Conservation (phyloP, 2,888 invertebrate genomes). For the Sylvicola cinctus region DNA sequence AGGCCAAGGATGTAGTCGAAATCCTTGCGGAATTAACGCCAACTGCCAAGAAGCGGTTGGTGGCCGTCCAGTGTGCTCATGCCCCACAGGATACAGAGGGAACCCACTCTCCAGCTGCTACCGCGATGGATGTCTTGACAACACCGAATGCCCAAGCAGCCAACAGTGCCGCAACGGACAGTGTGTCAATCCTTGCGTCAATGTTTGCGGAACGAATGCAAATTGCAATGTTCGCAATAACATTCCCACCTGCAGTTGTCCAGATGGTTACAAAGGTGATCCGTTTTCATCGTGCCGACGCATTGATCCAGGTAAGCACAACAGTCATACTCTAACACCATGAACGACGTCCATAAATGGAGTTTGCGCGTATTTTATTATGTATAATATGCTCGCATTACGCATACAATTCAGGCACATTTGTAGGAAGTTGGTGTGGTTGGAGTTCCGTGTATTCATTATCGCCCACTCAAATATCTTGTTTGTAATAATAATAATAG, state of each 20-base stretch:
- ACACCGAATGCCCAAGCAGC: constrained; percentile 52
- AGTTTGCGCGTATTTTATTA: background rate
- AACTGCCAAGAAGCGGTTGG: constrained; percentile 39
- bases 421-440: no score
- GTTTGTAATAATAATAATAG: no score
- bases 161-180: constrained; percentile 53
- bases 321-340: background rate
- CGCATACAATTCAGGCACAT: no score
- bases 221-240: constrained; percentile 58
- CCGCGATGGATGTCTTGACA: constrained; percentile 55
- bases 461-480: no score
- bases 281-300: constrained; percentile 50
- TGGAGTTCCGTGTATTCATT: no score
- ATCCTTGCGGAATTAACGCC: constrained; percentile 45
- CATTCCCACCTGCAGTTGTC: constrained; percentile 58
- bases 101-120: constrained; percentile 55
- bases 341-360: background rate
- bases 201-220: constrained; percentile 53
- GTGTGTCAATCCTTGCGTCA: constrained; percentile 56
- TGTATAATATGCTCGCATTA: background rate
- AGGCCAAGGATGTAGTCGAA: constrained; percentile 29
- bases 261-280: constrained; percentile 56
- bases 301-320: constrained; percentile 47
- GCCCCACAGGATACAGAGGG: constrained; percentile 57
- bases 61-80: constrained; percentile 61